These are phyloP conservation scores for Julus scanicus DNA, from an alignment of 2,888 invertebrate species.

Conservation along the genomic window DNA sequence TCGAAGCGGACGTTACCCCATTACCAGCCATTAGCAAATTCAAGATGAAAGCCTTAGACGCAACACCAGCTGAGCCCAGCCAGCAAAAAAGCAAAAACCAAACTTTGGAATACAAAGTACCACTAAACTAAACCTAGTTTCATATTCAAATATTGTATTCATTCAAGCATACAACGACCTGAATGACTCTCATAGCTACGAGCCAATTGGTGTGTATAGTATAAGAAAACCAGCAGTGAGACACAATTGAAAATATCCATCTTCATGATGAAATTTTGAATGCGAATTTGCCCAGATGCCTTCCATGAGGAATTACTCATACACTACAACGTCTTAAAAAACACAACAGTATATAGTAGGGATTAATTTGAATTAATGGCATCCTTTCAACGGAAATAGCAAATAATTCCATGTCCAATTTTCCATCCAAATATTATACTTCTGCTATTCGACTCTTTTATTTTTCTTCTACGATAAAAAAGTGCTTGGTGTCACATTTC, in stretches of 20 bases:
- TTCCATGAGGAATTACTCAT: background rate
- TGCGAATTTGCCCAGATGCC: background rate
- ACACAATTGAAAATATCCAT: background rate
- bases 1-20: slow-evolving; percentile 40
- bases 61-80: slow-evolving; percentile 16
- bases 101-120: background rate
- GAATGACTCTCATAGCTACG: background rate
- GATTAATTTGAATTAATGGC: background rate
- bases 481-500: background rate
- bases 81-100: slow-evolving; percentile 1
- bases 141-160: slow-evolving; percentile 1
- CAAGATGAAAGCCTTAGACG: background rate
- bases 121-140: slow-evolving; percentile 23
- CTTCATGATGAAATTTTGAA: background rate
- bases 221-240: background rate
- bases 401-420: too few relatives aligned
- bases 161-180: background rate
- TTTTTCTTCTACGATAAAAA: background rate
- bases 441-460: background rate
- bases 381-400: background rate
- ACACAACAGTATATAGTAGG: too few relatives aligned
- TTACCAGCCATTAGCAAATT: slow-evolving; percentile 37
- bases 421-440: too few relatives aligned
- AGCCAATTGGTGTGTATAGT: background rate
- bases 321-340: background rate